Base-by-base conservation (phyloP, 2,113 vertebrate species). In the Penelope pileata region DNA sequence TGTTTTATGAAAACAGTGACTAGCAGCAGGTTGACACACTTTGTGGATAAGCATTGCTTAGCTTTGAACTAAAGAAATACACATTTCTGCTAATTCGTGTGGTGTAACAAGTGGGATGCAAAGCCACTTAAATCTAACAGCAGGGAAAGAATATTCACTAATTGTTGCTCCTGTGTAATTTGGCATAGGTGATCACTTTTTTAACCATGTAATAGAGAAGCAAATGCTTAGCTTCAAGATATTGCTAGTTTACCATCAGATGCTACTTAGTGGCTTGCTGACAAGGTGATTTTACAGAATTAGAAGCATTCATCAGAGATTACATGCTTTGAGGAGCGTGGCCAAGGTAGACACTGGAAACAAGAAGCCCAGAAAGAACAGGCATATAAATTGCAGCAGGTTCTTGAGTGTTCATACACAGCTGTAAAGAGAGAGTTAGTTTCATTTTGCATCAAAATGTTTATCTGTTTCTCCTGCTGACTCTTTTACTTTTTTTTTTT, bases 391-490 rank as follows among this genome's bases (percentile, higher is more conserved):
- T 80, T 62, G 42, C 3, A 68, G 1, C 38, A 36, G 48, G 60
- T 72, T 88, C 80, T 94, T 0, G 4, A 69, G 74, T 36, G 83
- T 66, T 74, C 7, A 10, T 56, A n/a, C 56, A 10, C 53, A 76
- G 64, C 27, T 97, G 68, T 86, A 78, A 96, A 94, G 91, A 93
- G 78, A 80, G 85, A 90, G 77, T 91, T 91, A 59, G 83, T 93
- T 96, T 93, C 93, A 91, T 97, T 96, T 96, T 96, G 94, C 95
- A 97, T 97, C 95, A 96, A 96, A 96, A 96, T 96, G 88, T 94
- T 90, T 81, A 81, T 93, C 68, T 75, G 88, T 88, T 96, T 90
- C 78, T 93, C 70, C 86, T 93, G 72, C 50, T 94, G 87, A 68
- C 36, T 81, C 48, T 85, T 91, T 42, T 76, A 68, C 12, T 40